These are phyloP conservation scores for Ormyrus labotus DNA, from an alignment of 2,888 invertebrate genomes.

Conservation along the genomic window DNA sequence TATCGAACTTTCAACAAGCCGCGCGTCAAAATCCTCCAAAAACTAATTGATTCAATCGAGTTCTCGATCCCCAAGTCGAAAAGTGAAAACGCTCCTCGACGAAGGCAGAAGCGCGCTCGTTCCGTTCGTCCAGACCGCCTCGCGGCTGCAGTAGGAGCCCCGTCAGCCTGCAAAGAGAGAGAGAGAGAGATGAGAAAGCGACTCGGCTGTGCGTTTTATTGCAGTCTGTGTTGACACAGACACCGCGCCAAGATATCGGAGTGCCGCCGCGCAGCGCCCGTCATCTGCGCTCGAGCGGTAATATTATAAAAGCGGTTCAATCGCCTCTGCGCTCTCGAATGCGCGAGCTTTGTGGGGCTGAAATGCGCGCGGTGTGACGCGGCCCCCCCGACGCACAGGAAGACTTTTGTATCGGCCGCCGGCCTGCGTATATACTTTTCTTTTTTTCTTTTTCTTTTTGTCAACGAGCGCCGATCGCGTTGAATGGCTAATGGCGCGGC, in stretches of 20 bases:
- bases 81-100: too few relatives aligned
- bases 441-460: too few relatives aligned
- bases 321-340: slow-evolving; percentile 42
- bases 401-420: slow-evolving; percentile 13
- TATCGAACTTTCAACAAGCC: too few relatives aligned
- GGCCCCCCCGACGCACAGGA: background rate
- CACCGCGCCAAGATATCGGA: slow-evolving; percentile 62
- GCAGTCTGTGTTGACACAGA: slow-evolving; percentile 68
- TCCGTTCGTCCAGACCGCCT: background rate
- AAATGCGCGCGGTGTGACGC: background rate
- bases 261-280: slow-evolving; percentile 34
- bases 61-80: too few relatives aligned
- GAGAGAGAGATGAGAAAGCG: slow-evolving; percentile 7
- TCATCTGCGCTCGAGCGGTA: slow-evolving; percentile 59
- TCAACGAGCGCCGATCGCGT: too few relatives aligned
- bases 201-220: slow-evolving; percentile 62
- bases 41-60: too few relatives aligned
- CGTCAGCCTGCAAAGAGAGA: background rate
- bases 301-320: slow-evolving; percentile 55
- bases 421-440: too few relatives aligned
- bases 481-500: too few relatives aligned
- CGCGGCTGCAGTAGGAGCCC: background rate
- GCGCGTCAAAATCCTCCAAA: too few relatives aligned
- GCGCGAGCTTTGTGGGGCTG: background rate
- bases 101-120: too few relatives aligned